Conservation (phyloP, 2,888 invertebrate species). For the Drosophila peninsularis region DNA sequence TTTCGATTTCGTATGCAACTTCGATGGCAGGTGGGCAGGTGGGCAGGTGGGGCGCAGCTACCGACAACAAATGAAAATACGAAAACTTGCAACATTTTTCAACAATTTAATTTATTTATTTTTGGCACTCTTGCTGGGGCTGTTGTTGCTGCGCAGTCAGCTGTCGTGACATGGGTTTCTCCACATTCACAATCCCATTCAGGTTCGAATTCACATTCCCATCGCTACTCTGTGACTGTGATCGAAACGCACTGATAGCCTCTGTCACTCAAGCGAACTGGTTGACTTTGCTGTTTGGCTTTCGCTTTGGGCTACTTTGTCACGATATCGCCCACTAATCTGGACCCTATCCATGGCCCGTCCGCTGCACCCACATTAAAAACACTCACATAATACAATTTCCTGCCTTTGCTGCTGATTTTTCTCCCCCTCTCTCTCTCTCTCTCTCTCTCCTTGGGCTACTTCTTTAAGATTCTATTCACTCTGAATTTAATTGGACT, state of each 20-base stretch:
- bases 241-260: slow-evolving; percentile 76
- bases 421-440: neutral
- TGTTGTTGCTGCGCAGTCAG: slow-evolving; percentile 59
- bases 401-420: neutral
- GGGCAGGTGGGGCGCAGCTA: slow-evolving; percentile 27
- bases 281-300: slow-evolving; percentile 30
- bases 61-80: slow-evolving; percentile 13
- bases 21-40: slow-evolving; percentile 35
- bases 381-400: slow-evolving; percentile 24
- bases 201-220: neutral
- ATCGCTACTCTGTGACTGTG: slow-evolving; percentile 35
- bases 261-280: slow-evolving; percentile 68
- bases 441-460: neutral
- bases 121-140: slow-evolving; percentile 63
- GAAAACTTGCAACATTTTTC: slow-evolving; percentile 68
- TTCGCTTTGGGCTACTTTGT: slow-evolving; percentile 22
- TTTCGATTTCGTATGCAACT: slow-evolving; percentile 64
- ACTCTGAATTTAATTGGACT: slow-evolving; percentile 12
- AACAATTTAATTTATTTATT: slow-evolving; percentile 79
- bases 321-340: slow-evolving; percentile 52
- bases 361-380: slow-evolving; percentile 24
- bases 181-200: slow-evolving; percentile 7
- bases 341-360: slow-evolving; percentile 21
- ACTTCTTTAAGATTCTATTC: slow-evolving; percentile 5
- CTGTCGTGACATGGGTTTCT: slow-evolving; percentile 70